Conservation (phyloP, 37 sponge, comb jelly and placozoan genomes). For the Eunapius fragilis region DNA sequence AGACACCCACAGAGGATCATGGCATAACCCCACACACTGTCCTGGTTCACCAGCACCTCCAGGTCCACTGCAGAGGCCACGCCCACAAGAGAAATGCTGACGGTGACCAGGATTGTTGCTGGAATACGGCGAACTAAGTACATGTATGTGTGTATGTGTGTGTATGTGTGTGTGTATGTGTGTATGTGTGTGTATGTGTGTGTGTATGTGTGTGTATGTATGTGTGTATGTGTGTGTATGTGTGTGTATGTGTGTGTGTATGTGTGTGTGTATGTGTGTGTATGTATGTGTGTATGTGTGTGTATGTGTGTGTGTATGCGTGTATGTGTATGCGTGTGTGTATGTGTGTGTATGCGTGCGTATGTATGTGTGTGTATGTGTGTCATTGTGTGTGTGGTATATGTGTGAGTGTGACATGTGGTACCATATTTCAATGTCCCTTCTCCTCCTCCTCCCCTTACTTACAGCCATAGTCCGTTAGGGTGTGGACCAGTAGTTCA, state of each 20-base stretch:
- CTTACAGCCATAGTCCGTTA: constrained; percentile 80
- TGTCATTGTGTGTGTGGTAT: neutral
- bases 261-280: constrained; percentile 1
- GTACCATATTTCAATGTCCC: too few species aligned
- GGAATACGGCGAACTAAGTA: constrained; percentile 54
- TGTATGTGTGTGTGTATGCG: neutral
- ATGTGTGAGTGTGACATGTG: too few species aligned
- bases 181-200: neutral
- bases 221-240: neutral
- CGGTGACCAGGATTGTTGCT: constrained; percentile 57
- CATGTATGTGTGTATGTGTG: neutral
- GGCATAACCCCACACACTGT: constrained; percentile 81
- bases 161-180: neutral
- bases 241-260: neutral
- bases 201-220: neutral
- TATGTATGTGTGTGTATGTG: neutral
- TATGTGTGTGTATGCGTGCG: neutral
- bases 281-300: neutral
- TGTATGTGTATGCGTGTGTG: neutral
- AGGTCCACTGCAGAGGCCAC: constrained; percentile 52
- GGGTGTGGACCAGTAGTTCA: constrained; percentile 62
- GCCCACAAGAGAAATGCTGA: constrained; percentile 48
- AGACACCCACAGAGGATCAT: constrained; percentile 67
- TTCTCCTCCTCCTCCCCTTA: neutral
- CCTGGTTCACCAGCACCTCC: constrained; percentile 61